Percentiles rank a stretch among this genome's conserved stretches.
phyloP scores from a whole-genome alignment of 1,140 invertebrate species.

The Drosophila parabipectinata region DNA sequence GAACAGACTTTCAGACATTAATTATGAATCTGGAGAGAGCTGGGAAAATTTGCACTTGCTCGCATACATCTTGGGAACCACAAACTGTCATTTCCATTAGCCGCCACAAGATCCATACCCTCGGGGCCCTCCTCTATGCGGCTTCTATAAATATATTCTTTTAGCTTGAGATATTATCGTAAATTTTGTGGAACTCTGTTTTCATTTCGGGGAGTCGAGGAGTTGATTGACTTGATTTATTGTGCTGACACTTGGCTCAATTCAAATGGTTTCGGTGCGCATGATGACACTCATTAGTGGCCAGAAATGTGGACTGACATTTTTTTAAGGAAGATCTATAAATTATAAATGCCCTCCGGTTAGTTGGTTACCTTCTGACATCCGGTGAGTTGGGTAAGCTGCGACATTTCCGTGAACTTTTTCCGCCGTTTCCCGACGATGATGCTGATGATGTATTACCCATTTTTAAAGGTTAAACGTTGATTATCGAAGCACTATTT shows the following conservation, averaged over 20 bases:
- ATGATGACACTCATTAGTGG: slow-evolving; percentile 73
- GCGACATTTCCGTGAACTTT: slow-evolving; percentile 85
- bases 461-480: slow-evolving; percentile 82
- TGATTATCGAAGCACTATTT: slow-evolving; percentile 35
- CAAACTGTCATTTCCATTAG: slow-evolving; percentile 79
- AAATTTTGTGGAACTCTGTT: slow-evolving; percentile 70
- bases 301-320: slow-evolving; percentile 31
- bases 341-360: slow-evolving; percentile 17
- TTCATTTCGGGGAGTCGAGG: slow-evolving; percentile 22
- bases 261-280: slow-evolving; percentile 43
- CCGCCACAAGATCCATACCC: slow-evolving; percentile 40
- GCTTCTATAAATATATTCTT: slow-evolving; percentile 33
- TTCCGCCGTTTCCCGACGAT: slow-evolving; percentile 70
- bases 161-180: slow-evolving; percentile 58
- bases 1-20: slow-evolving; percentile 49
- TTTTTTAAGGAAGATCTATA: slow-evolving; percentile 34
- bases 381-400: slow-evolving; percentile 89
- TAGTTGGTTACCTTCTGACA: slow-evolving; percentile 85
- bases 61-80: slow-evolving; percentile 51
- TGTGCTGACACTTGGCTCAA: slow-evolving; percentile 69
- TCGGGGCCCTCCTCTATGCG: neutral
- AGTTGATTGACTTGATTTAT: slow-evolving; percentile 68
- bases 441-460: slow-evolving; percentile 85
- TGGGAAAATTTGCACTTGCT: slow-evolving; percentile 62
- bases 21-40: slow-evolving; percentile 71